A percentile compares a stretch with the other conserved stretches of the same genome.
Conservation (phyloP, 2,797 vertebrate genomes). For the Poeciliopsis infans region DNA sequence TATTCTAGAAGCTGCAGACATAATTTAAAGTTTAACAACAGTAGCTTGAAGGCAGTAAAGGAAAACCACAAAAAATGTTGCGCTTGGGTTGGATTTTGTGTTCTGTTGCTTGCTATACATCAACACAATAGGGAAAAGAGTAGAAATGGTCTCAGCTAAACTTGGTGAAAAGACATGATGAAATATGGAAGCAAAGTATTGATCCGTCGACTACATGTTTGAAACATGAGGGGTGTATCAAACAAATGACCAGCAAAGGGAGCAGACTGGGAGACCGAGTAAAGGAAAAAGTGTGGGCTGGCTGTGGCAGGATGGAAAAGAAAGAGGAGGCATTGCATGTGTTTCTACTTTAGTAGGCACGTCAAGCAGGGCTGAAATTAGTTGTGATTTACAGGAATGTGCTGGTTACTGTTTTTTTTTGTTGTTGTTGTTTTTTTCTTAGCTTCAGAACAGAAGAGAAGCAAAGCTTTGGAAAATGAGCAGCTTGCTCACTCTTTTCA, state of each 20-base stretch:
- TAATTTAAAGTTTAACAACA: slow-evolving; percentile 14
- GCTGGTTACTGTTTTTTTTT: slow-evolving; percentile 61
- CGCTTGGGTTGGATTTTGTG: slow-evolving; percentile 11
- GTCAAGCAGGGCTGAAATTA: slow-evolving; percentile 76
- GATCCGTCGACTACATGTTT: slow-evolving; percentile 35
- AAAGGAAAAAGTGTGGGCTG: slow-evolving; percentile 66
- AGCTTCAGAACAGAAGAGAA: slow-evolving; percentile 53
- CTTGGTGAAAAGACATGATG: slow-evolving; percentile 17
- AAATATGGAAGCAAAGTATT: slow-evolving; percentile 38
- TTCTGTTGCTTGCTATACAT: slow-evolving; percentile 11
- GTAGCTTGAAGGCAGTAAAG: slow-evolving; percentile 2
- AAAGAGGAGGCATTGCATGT: slow-evolving; percentile 65
- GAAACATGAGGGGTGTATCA: slow-evolving; percentile 22
- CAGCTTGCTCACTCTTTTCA: slow-evolving; percentile 16
- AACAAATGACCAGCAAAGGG: slow-evolving; percentile 41
- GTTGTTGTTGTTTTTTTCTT: slow-evolving; percentile 6
- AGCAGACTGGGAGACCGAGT: slow-evolving; percentile 47
- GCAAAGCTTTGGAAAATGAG: slow-evolving; percentile 49
- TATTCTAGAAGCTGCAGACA: slow-evolving; percentile 20
- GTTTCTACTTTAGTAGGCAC: slow-evolving; percentile 75
- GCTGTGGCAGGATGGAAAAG: slow-evolving; percentile 68
- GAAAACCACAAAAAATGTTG: slow-evolving; percentile 10
- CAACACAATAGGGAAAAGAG: slow-evolving; percentile 15
- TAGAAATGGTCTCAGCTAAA: slow-evolving; percentile 12
- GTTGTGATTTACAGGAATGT: slow-evolving; percentile 81